A percentile compares a stretch with the other conserved stretches of the same genome.
phyloP scores from a whole-genome alignment of 2,113 vertebrate genomes.

The Neofelis nebulosa region DNA sequence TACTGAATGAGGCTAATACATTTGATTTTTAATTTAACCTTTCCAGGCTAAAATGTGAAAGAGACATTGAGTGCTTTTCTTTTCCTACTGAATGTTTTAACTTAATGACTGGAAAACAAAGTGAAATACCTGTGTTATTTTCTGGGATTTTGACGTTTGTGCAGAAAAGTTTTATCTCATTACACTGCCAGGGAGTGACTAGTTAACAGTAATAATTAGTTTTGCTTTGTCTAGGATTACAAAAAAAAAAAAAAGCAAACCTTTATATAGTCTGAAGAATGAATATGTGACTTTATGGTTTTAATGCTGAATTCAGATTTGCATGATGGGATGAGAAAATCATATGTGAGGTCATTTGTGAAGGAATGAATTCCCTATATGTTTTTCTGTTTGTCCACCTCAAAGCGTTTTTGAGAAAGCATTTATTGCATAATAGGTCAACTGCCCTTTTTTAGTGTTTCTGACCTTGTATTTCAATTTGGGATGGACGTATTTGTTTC shows the following conservation, averaged over 20 bases:
- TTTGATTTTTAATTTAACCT: constrained; percentile 17
- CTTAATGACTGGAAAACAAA: not conserved
- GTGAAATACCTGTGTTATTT: not conserved
- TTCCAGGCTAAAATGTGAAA: not conserved
- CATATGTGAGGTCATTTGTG: not conserved
- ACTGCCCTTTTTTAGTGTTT: not conserved
- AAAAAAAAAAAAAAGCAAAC: not conserved
- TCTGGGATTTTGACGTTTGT: not conserved
- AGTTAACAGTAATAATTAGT: constrained; percentile 2
- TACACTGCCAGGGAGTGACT: not conserved
- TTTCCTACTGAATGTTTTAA: constrained; percentile 34
- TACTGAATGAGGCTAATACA: not conserved
- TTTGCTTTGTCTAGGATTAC: not conserved
- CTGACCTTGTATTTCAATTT: not conserved
- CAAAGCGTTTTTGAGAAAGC: not conserved
- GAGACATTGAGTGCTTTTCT: not conserved
- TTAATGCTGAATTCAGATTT: constrained; percentile 38
- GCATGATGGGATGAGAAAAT: not conserved
- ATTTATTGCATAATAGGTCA: not conserved
- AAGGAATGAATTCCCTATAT: not conserved
- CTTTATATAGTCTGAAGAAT: not conserved
- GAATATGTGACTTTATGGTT: not conserved
- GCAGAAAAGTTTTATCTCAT: not conserved
- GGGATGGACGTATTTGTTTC: not conserved
- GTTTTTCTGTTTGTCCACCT: not conserved